Conservation (phyloP, 1,140 invertebrate genomes). For the Hesperophylax magnus region DNA sequence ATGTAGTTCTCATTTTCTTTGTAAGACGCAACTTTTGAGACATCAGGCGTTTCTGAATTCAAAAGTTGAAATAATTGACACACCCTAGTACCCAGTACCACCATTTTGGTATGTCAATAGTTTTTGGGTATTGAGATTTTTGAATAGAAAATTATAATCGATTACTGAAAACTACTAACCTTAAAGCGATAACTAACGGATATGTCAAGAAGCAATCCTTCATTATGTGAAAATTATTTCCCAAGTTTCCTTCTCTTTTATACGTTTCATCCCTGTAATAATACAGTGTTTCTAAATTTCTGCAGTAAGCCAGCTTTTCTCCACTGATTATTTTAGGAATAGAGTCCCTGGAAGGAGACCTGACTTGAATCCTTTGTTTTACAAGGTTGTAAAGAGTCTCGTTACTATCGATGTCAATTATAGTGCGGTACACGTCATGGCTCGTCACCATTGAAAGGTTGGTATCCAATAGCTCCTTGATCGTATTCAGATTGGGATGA, state of each 20-base stretch:
- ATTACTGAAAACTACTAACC: conserved; percentile 20
- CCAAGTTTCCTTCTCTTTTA: not conserved
- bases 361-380: conserved; percentile 36
- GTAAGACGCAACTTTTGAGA: too few species aligned
- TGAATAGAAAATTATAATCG: not conserved
- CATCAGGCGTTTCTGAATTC: too few species aligned
- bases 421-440: conserved; percentile 3
- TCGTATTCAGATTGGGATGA: conserved; percentile 1
- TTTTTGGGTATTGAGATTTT: too few species aligned
- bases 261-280: conserved; percentile 13
- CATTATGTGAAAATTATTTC: conserved; percentile 30
- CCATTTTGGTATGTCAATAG: too few species aligned
- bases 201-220: conserved; percentile 43
- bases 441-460: conserved; percentile 23
- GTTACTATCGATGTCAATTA: conserved; percentile 19
- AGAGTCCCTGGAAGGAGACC: not conserved
- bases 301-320: conserved; percentile 32
- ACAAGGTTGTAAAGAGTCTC: conserved; percentile 24
- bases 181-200: conserved; percentile 28
- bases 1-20: too few species aligned
- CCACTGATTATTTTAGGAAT: conserved; percentile 12
- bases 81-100: too few species aligned
- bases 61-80: too few species aligned
- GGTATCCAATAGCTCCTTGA: conserved; percentile 37
- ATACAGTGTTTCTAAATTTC: conserved; percentile 34